These are phyloP conservation scores for Manduca sexta DNA, from an alignment of 1,140 invertebrate species.

Conservation along the genomic window DNA sequence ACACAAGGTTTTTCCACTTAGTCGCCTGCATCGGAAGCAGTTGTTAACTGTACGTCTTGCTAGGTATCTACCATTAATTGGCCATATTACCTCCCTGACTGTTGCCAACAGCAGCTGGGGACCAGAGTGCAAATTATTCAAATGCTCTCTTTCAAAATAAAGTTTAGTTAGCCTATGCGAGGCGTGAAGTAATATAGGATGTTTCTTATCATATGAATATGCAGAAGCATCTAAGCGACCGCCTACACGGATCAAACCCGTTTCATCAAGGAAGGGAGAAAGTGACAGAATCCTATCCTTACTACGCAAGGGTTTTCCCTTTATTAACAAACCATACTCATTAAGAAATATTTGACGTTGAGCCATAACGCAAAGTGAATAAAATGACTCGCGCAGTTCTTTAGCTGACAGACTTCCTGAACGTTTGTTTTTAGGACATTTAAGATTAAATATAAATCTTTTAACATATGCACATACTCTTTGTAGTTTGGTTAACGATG, in stretches of 20 bases:
- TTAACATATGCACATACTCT: background rate
- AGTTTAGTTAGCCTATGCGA: constrained; percentile 11
- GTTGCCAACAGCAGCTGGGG: constrained; percentile 5
- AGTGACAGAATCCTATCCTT: background rate
- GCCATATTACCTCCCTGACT: constrained; percentile 5
- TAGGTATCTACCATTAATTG: constrained; percentile 7
- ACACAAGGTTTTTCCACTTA: background rate
- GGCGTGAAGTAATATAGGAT: constrained; percentile 12
- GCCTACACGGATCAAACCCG: constrained; percentile 11
- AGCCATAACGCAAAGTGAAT: background rate
- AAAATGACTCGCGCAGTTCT: constrained; percentile 7
- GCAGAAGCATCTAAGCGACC: constrained; percentile 9
- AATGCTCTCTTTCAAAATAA: constrained; percentile 3
- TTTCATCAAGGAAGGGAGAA: constrained; percentile 13
- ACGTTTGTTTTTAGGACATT: background rate
- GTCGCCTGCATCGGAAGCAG: constrained; percentile 5
- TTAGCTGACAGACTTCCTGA: constrained; percentile 1
- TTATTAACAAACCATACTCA: constrained; percentile 2
- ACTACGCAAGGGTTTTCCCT: background rate
- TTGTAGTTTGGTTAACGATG: constrained; percentile 1
- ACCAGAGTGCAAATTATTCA: constrained; percentile 9
- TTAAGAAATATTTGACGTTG: constrained; percentile 6
- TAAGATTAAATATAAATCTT: constrained; percentile 6
- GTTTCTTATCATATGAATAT: constrained; percentile 16
- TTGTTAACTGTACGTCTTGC: constrained; percentile 3